Percentiles rank a stretch among this genome's conserved stretches.
Evolutionary conservation across 2,113 vertebrate species (phyloP).

Genomic region (Labeo rohita): DNA sequence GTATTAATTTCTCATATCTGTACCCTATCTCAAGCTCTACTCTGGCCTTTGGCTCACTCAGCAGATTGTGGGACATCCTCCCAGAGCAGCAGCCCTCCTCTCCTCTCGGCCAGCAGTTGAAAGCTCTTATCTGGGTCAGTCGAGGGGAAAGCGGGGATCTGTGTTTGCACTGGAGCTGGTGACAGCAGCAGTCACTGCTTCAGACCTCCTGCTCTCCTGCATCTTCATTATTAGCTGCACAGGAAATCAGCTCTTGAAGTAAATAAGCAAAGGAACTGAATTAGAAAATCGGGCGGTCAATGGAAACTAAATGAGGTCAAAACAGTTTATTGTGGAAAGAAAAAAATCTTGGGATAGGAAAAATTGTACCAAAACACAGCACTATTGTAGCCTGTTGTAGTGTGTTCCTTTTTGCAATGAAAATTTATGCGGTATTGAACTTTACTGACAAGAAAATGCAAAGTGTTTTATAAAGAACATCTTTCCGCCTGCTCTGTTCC

Average conservation of each 20-base stretch:
- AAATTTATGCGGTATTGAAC: background rate
- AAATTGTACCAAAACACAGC: background rate
- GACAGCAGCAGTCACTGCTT: constrained; percentile 63
- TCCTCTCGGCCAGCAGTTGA: constrained; percentile 48
- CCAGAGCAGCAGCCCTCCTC: constrained; percentile 47
- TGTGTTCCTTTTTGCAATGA: background rate
- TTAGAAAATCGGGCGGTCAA: background rate
- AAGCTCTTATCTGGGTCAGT: constrained; percentile 56
- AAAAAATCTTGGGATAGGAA: background rate
- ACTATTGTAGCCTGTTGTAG: background rate
- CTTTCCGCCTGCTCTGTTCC: background rate
- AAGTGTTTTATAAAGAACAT: background rate
- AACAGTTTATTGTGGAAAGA: background rate
- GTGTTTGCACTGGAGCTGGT: constrained; percentile 50
- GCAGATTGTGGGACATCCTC: constrained; percentile 40
- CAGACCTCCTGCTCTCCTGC: constrained; percentile 18
- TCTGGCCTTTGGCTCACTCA: constrained; percentile 19
- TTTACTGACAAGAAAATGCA: background rate
- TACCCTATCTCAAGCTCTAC: background rate
- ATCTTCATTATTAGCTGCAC: background rate
- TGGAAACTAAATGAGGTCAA: background rate
- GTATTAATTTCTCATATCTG: background rate
- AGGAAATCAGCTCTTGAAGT: constrained; percentile 12
- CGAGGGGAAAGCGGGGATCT: constrained; percentile 50
- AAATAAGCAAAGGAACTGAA: constrained; percentile 24